Evolutionary conservation across 2,888 invertebrate species (phyloP).

Genomic region (Pseudococcus jackbeardsleyi): DNA sequence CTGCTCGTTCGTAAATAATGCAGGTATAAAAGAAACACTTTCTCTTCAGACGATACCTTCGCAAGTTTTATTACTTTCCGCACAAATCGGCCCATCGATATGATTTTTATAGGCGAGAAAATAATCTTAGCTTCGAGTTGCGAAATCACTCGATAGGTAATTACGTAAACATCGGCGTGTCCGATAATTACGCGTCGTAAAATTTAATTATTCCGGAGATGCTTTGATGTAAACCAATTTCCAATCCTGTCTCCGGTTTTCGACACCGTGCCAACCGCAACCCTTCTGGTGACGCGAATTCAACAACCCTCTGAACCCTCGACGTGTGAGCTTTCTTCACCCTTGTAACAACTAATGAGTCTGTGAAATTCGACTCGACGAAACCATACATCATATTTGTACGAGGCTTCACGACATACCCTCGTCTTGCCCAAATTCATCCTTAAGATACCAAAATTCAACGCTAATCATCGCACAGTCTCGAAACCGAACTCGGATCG

Average conservation of each 20-base stretch:
- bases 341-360: conserved; percentile 15
- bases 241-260: background rate
- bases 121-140: background rate
- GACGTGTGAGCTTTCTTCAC: background rate
- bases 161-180: conserved; percentile 16
- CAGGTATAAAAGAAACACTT: background rate
- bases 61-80: too few relatives aligned
- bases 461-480: background rate
- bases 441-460: background rate
- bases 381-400: conserved; percentile 30
- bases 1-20: background rate
- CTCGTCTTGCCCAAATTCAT: background rate
- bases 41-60: background rate
- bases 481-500: background rate
- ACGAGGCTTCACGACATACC: background rate
- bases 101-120: background rate
- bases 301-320: background rate
- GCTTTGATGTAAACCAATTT: conserved; percentile 17
- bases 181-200: background rate
- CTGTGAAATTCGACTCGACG: conserved; percentile 10
- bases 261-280: background rate
- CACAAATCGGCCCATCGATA: background rate
- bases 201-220: conserved; percentile 12
- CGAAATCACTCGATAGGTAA: background rate
- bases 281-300: background rate